These are phyloP conservation scores for Brachyhypopomus gauderio DNA, from an alignment of 2,113 vertebrate species.

Conservation along the genomic window DNA sequence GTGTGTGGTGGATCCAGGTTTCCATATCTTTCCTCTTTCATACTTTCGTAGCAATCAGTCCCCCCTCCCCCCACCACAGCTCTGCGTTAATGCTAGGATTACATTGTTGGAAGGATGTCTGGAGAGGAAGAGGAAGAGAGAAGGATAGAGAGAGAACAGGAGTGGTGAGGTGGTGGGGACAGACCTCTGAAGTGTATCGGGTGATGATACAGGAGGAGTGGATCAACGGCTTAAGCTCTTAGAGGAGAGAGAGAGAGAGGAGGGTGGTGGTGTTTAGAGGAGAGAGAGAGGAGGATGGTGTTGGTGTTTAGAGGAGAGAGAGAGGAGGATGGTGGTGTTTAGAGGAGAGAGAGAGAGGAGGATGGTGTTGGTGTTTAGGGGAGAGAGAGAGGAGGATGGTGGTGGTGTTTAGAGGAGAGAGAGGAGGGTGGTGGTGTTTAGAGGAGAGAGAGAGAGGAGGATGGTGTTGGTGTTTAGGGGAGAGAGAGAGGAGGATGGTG, in stretches of 20 bases:
- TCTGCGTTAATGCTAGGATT: conserved; percentile 34
- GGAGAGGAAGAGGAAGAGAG: neutral
- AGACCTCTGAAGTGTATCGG: conserved; percentile 3
- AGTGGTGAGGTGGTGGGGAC: conserved; percentile 30
- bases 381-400: too few species aligned
- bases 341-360: too few species aligned
- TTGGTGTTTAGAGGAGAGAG: too few species aligned
- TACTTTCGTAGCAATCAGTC: conserved; percentile 14
- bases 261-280: neutral
- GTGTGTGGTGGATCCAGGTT: conserved; percentile 41
- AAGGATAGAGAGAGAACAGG: neutral
- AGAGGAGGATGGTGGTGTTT: too few species aligned
- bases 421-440: too few species aligned
- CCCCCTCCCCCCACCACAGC: conserved; percentile 26
- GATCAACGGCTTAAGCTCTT: neutral
- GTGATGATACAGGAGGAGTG: neutral
- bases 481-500: too few species aligned
- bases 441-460: too few species aligned
- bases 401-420: too few species aligned
- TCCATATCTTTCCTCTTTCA: conserved; percentile 16
- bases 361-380: too few species aligned
- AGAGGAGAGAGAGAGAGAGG: neutral
- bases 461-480: too few species aligned
- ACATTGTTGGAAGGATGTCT: conserved; percentile 19
- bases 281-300: neutral